Conservation (phyloP, 2,797 vertebrate species). For the Acanthis flammea region DNA sequence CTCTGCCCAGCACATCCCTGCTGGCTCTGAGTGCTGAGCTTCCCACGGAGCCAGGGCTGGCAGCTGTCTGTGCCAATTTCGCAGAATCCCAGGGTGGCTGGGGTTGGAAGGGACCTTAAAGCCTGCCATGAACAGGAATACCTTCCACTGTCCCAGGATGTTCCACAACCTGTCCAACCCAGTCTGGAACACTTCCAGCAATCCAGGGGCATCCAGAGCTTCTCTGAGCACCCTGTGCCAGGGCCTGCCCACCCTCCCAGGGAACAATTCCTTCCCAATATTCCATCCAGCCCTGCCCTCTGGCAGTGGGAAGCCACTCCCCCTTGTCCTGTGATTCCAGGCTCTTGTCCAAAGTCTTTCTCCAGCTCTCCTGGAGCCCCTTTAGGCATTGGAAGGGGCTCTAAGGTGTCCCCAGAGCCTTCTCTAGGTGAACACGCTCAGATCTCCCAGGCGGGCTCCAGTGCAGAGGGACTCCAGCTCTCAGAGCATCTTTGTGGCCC, state of each 20-base stretch:
- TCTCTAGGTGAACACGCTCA: neutral
- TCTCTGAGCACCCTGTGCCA: neutral
- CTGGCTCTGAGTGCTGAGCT: rapidly evolving
- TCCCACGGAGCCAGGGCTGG: neutral
- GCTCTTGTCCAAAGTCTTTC: neutral
- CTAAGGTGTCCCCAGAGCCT: neutral
- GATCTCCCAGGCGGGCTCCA: neutral
- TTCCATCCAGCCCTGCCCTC: rapidly evolving
- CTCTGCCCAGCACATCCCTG: neutral
- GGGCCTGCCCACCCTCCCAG: rapidly evolving
- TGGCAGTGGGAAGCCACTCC: neutral
- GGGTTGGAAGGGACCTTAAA: neutral
- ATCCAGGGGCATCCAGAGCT: neutral
- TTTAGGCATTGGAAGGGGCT: neutral
- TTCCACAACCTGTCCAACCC: neutral
- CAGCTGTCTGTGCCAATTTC: neutral
- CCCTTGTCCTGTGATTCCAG: neutral
- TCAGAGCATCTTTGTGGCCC: rapidly evolving
- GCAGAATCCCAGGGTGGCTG: neutral
- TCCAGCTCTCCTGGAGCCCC: neutral
- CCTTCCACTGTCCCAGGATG: rapidly evolving
- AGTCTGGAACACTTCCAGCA: neutral
- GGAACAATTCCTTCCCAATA: neutral
- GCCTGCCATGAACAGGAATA: neutral
- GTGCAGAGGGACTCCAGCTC: neutral